Percentiles rank a stretch among this genome's conserved stretches.
These are phyloP conservation scores for Cryptus armator DNA, from an alignment of 2,888 invertebrate genomes.

Conservation along the genomic window DNA sequence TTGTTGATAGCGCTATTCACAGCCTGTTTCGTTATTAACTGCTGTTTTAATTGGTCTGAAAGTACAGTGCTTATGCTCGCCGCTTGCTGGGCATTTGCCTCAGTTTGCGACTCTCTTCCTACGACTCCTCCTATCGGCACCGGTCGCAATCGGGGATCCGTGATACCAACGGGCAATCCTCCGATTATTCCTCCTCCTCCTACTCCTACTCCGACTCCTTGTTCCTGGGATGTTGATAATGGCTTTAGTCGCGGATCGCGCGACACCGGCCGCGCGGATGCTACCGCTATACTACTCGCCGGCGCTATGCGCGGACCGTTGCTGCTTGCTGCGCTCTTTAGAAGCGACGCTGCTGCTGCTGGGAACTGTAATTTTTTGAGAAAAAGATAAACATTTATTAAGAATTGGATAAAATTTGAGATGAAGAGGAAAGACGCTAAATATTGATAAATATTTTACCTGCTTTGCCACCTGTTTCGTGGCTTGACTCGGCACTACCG, in stretches of 20 bases:
- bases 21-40: conserved; percentile 81
- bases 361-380: conserved; percentile 75
- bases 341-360: conserved; percentile 78
- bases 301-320: conserved; percentile 87
- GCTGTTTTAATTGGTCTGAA: conserved; percentile 83
- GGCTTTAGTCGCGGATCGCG: conserved; percentile 82
- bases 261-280: conserved; percentile 84
- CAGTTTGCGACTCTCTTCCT: conserved; percentile 28
- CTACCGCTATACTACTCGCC: conserved; percentile 86
- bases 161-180: conserved; percentile 71
- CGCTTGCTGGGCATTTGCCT: conserved; percentile 66
- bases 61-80: conserved; percentile 81
- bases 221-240: conserved; percentile 70
- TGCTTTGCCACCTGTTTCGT: conserved; percentile 78
- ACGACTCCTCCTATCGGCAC: conserved; percentile 45
- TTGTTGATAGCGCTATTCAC: conserved; percentile 80
- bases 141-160: conserved; percentile 77
- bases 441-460: conserved; percentile 67
- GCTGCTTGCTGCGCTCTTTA: conserved; percentile 79
- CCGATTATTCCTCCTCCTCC: no score
- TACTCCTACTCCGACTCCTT: conserved; percentile 72
- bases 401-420: not conserved
- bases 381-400: conserved; percentile 29
- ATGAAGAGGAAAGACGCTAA: not conserved
- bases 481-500: conserved; percentile 76